phyloP scores from a whole-genome alignment of 2,888 invertebrate species.

The Nowickia ferox region DNA sequence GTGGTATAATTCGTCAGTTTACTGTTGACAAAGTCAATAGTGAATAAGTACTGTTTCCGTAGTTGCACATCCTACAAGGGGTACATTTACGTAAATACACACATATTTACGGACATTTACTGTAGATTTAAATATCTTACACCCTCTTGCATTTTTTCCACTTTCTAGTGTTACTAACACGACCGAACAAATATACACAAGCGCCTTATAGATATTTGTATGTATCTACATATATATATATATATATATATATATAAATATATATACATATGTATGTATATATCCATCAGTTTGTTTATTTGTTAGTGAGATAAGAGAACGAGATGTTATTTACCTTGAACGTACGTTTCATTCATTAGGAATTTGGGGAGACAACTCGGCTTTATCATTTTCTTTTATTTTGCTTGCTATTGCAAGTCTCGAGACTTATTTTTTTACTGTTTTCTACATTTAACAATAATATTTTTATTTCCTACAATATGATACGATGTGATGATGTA shows the following conservation, averaged over 20 bases:
- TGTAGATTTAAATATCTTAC: neutral
- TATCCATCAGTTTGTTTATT: neutral
- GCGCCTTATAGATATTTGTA: neutral
- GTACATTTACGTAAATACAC: no score
- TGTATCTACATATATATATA: neutral
- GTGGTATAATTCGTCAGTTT: no score
- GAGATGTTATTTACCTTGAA: conserved; percentile 50
- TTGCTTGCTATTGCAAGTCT: conserved; percentile 68
- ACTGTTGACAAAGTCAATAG: no score
- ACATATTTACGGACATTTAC: no score
- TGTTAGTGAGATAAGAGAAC: conserved; percentile 42
- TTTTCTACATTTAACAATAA: conserved; percentile 49
- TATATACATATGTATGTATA: neutral
- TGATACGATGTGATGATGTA: conserved; percentile 46
- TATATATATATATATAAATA: neutral
- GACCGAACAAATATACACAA: no score
- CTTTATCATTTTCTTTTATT: conserved; percentile 75
- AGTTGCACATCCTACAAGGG: no score
- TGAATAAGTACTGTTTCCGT: no score
- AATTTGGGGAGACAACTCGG: conserved; percentile 79
- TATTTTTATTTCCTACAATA: conserved; percentile 70
- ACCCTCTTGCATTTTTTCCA: neutral
- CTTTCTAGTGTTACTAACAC: neutral
- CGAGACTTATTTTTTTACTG: conserved; percentile 72
- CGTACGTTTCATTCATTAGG: conserved; percentile 74